Evolutionary conservation across 2,797 vertebrate species (phyloP), one percentile per base, ranked within the genome.

Genomic region (Arrhamphus sclerolepis): DNA sequence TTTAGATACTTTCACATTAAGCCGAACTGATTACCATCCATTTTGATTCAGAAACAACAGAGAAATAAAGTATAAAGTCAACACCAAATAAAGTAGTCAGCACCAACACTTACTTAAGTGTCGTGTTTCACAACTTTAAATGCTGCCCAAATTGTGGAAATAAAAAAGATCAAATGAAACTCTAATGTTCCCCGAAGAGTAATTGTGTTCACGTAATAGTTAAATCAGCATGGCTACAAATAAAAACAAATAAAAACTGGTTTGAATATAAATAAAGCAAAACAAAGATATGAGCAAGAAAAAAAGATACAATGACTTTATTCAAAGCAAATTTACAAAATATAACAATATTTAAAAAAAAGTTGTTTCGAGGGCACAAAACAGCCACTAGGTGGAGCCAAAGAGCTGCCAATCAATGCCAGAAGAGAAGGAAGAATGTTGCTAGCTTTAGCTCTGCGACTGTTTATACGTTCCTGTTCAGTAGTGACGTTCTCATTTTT

Each of bases 141-240:
- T 24, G 14, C 38, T 53, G 34, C 40, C 22, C 34, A 53, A 24
- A 53, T 21, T 22, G 29, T 18, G 22, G 51, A 40, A 53, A 53
- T 53, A 24, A 40, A 53, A 53, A 53, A 16, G 20, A 17, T 17
- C 20, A 40, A 24, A 53, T 53, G 4, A 31, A 52, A 21, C 24
- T 21, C 24, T 53, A 17, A 53, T 53, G 16, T 53, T 41, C 38
- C 51, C 51, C 24, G 16, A 40, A 34, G 34, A 16, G n/a, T 21
- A 20, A 53, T 18, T 53, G 31, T 7, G 50, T 40, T 40, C 3
- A 7, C 40, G n/a, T 18, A 40, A n/a, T 8, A 11, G 16, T 24
- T 11, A 17, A 53, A 38, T 21, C 19, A 52, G 49, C 31, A 52
- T 4, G 19, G 49, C 29, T 52, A 29, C 51, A 53, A 34, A 21